Evolutionary conservation across 2,888 invertebrate species (phyloP).

Genomic region (Megamerina dolium): DNA sequence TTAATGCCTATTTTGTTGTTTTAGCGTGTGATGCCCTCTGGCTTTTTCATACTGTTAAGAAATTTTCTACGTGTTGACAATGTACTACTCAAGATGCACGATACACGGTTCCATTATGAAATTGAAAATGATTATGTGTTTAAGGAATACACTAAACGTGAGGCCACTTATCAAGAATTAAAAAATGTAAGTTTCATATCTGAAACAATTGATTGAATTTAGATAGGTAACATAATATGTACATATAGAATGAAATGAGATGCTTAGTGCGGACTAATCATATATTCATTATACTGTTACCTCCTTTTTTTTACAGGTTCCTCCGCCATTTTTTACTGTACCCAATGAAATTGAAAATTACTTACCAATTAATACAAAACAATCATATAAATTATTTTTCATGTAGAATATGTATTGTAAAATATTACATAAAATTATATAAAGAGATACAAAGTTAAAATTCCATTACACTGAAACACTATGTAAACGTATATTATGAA

Average conservation of each 20-base stretch:
- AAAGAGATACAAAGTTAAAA: too few species aligned
- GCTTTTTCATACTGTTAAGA: conserved; percentile 83
- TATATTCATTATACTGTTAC: too few species aligned
- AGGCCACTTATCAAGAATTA: conserved; percentile 65
- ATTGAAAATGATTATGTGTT: conserved; percentile 70
- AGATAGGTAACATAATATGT: too few species aligned
- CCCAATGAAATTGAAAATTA: conserved; percentile 64
- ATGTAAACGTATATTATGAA: too few species aligned
- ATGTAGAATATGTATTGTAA: too few species aligned
- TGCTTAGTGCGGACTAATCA: too few species aligned
- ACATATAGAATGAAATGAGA: too few species aligned
- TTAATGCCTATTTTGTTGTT: conserved; percentile 21
- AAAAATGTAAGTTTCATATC: conserved; percentile 51
- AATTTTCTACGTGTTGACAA: conserved; percentile 93
- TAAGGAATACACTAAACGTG: conserved; percentile 75
- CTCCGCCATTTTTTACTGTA: conserved; percentile 58
- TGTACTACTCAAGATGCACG: conserved; percentile 80
- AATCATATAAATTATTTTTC: conserved; percentile 49
- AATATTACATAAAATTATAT: too few species aligned
- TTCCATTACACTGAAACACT: too few species aligned
- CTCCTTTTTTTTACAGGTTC: conserved; percentile 50
- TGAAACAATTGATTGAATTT: neutral
- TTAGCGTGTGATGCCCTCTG: conserved; percentile 92
- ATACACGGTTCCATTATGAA: conserved; percentile 81
- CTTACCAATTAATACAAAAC: conserved; percentile 55